Conservation (phyloP, 2,113 vertebrate genomes). For the Brienomyrus longianalis region DNA sequence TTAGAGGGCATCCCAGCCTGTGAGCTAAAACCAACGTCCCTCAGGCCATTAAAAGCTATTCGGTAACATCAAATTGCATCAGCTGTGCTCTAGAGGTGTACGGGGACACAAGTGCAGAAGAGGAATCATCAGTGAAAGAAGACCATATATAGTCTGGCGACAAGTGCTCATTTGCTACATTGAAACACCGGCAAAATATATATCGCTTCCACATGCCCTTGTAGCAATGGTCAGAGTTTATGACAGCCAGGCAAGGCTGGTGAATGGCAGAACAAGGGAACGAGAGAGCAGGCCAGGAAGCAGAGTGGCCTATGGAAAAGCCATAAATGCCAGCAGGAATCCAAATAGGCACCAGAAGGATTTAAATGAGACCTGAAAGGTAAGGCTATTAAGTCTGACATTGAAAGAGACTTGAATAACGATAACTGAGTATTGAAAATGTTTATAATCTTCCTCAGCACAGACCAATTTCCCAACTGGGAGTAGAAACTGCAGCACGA, state of each 20-base stretch:
- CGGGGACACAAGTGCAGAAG: neutral
- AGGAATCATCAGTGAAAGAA: neutral
- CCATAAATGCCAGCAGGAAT: neutral
- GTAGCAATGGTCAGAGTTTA: neutral
- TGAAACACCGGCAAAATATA: neutral
- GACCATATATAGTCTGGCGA: neutral
- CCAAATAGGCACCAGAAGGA: neutral
- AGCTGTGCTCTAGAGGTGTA: neutral
- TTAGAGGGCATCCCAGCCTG: neutral
- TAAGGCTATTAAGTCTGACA: conserved; percentile 6
- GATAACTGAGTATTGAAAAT: neutral
- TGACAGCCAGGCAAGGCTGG: neutral
- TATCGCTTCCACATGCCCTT: neutral
- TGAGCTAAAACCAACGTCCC: neutral
- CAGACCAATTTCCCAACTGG: neutral
- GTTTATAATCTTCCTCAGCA: neutral
- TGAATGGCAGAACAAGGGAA: neutral
- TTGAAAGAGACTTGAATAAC: conserved; percentile 7
- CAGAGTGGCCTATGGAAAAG: neutral
- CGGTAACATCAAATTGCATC: neutral
- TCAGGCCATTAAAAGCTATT: neutral
- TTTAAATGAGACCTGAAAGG: neutral
- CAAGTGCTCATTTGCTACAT: neutral
- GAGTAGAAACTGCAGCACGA: neutral
- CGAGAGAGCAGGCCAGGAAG: neutral